Conservation (phyloP, 2,797 vertebrate species). For the Channa striata region DNA sequence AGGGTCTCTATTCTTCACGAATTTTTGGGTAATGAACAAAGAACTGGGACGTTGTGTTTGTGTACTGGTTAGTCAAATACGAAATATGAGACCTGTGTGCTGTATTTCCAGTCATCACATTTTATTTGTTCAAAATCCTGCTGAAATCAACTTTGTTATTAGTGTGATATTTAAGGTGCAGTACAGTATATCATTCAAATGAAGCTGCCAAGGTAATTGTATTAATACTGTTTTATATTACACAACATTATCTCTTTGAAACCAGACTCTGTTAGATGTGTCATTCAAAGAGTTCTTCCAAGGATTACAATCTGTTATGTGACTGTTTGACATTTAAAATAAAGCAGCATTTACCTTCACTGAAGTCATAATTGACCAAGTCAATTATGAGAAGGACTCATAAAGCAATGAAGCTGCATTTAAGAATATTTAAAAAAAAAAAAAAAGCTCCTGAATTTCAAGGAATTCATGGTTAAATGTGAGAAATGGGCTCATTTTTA, state of each 20-base stretch:
- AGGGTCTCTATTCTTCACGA: no score
- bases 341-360: conserved; percentile 3
- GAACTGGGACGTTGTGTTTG: background rate
- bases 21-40: no score
- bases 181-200: background rate
- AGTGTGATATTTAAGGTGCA: background rate
- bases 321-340: background rate
- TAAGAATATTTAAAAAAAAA: conserved; percentile 2
- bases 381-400: background rate
- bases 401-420: background rate
- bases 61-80: no score
- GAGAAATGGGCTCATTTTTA: conserved; percentile 21
- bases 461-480: conserved; percentile 8
- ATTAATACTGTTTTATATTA: background rate
- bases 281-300: background rate
- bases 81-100: no score
- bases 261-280: conserved; percentile 1
- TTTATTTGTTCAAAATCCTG: no score
- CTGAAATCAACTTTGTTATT: no score
- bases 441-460: background rate
- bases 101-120: no score
- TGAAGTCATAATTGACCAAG: background rate
- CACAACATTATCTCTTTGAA: conserved; percentile 8
- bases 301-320: background rate
- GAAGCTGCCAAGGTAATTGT: background rate